These are phyloP conservation scores for Characodon lateralis DNA, from an alignment of 2,797 vertebrate species.

Conservation along the genomic window DNA sequence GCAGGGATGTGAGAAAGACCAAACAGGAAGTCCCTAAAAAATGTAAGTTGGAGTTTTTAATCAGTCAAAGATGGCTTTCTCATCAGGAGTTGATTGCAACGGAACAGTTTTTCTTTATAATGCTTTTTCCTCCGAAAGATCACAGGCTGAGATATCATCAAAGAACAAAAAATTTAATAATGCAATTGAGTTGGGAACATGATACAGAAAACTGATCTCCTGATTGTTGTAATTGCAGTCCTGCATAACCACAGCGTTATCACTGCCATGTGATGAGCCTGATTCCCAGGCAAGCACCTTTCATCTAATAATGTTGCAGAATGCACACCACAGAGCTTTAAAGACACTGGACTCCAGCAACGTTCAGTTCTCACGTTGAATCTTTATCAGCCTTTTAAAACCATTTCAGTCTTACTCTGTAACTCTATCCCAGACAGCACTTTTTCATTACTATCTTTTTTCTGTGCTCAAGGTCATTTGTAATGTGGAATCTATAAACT, in stretches of 20 bases:
- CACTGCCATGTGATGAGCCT: constrained; percentile 51
- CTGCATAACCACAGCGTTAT: constrained; percentile 48
- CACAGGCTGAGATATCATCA: constrained; percentile 68
- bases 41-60: constrained; percentile 81
- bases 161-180: constrained; percentile 65
- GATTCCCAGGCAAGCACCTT: constrained; percentile 49
- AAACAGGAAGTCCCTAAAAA: constrained; percentile 84
- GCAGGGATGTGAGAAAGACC: constrained; percentile 80
- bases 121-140: constrained; percentile 69
- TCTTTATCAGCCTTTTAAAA: constrained; percentile 60
- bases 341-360: constrained; percentile 27
- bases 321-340: constrained; percentile 35
- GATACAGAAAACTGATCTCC: constrained; percentile 58
- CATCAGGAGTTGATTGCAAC: constrained; percentile 74
- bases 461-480: constrained; percentile 77
- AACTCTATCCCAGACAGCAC: constrained; percentile 67
- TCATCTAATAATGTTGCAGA: constrained; percentile 42
- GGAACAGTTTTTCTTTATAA: constrained; percentile 70
- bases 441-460: constrained; percentile 70
- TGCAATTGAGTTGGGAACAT: constrained; percentile 60
- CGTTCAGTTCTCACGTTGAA: constrained; percentile 44
- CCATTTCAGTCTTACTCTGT: constrained; percentile 61
- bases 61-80: constrained; percentile 77
- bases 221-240: constrained; percentile 62
- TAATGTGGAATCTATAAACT: constrained; percentile 85